These are phyloP conservation scores for Pterocles gutturalis DNA, from an alignment of 2,113 vertebrate species.

Conservation along the genomic window DNA sequence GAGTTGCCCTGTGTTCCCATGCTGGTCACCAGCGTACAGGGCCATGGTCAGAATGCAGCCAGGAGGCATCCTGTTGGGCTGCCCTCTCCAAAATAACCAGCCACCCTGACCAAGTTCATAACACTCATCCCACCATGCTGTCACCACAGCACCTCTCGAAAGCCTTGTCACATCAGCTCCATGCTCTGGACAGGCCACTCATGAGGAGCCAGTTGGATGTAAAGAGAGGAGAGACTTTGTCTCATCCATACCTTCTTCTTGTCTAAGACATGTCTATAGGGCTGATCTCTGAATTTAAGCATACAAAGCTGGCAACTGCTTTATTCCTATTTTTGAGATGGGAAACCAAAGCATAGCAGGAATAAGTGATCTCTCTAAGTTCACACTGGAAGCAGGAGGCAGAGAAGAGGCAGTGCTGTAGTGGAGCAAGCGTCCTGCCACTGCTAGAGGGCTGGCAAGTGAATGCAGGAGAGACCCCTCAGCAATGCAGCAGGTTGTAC, in stretches of 20 bases:
- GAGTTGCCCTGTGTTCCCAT: background rate
- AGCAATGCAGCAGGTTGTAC: background rate
- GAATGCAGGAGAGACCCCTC: background rate
- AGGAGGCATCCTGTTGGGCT: background rate
- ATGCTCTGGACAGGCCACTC: background rate
- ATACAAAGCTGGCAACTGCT: background rate
- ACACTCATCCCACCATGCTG: background rate
- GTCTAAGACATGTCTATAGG: rapidly evolving
- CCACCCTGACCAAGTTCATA: background rate
- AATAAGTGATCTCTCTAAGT: background rate
- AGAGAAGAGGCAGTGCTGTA: background rate
- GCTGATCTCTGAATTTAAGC: background rate
- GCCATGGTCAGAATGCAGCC: background rate
- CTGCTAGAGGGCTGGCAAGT: background rate
- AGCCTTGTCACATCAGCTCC: background rate
- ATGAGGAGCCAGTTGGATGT: background rate
- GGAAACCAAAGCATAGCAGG: background rate
- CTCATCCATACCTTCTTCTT: background rate
- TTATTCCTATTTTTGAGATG: background rate
- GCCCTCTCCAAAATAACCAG: background rate
- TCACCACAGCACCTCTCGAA: background rate
- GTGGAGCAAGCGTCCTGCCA: background rate
- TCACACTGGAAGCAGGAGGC: background rate
- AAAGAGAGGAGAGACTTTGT: background rate
- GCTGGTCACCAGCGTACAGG: background rate